Evolutionary conservation across 2,797 vertebrate species (phyloP).

Genomic region (Siniperca undulata): DNA sequence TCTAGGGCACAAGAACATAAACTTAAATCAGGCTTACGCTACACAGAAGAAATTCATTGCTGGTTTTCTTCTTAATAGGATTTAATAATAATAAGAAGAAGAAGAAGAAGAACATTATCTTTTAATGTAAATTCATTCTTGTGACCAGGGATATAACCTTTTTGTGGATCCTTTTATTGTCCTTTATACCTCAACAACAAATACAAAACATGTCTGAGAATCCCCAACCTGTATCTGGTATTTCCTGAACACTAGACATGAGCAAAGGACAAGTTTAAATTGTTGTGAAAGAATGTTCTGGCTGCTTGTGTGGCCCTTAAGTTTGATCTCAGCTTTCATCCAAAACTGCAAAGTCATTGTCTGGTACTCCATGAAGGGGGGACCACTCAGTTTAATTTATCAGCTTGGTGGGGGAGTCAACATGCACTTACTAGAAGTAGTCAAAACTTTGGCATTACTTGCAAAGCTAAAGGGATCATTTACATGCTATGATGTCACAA

Average conservation of each 20-base stretch:
- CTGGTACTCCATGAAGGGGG: background rate
- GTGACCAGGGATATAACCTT: background rate
- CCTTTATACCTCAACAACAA: background rate
- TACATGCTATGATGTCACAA: background rate
- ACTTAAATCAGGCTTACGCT: too few species aligned
- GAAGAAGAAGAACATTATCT: too few species aligned
- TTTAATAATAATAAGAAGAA: too few species aligned
- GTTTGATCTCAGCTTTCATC: conserved; percentile 1
- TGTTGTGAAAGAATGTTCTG: background rate
- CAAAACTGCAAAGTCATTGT: conserved; percentile 57
- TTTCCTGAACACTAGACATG: background rate
- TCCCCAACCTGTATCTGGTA: background rate
- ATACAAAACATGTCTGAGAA: background rate
- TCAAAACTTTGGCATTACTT: background rate
- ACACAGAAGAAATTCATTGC: background rate
- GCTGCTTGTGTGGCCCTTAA: background rate
- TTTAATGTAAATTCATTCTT: background rate
- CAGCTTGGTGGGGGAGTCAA: background rate
- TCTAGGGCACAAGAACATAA: background rate
- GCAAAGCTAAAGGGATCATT: background rate
- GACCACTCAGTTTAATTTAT: background rate
- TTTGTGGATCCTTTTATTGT: conserved; percentile 4
- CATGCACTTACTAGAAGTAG: background rate
- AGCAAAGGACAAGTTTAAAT: background rate
- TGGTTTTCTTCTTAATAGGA: background rate